A percentile compares a stretch with the other conserved stretches of the same genome.
These are phyloP conservation scores for Psylliodes chrysocephalus DNA, from an alignment of 2,888 invertebrate genomes.

Conservation along the genomic window DNA sequence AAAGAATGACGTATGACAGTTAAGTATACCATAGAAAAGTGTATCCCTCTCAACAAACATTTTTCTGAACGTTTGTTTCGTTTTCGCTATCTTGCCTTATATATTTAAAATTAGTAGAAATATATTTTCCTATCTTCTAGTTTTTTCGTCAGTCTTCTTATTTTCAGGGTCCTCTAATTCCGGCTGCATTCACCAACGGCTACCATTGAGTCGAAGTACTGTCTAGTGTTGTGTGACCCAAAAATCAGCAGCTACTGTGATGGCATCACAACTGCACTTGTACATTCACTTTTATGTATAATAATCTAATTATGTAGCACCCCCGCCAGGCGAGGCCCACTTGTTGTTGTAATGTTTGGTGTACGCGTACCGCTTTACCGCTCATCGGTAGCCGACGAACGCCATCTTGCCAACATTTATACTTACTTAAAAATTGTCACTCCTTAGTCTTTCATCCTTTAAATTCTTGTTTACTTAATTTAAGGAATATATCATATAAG, in stretches of 20 bases:
- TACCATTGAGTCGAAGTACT: constrained; percentile 81
- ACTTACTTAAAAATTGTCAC: background rate
- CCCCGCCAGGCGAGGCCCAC: constrained; percentile 65
- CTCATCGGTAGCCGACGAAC: constrained; percentile 65
- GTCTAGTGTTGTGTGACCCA: constrained; percentile 65
- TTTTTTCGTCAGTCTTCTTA: constrained; percentile 44
- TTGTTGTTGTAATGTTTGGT: constrained; percentile 66
- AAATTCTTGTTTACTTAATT: no score
- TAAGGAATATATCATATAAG: no score
- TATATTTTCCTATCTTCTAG: no score
- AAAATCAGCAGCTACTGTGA: constrained; percentile 64
- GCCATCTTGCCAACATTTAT: background rate
- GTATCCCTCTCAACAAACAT: no score
- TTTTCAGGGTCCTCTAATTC: constrained; percentile 95
- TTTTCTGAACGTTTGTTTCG: no score
- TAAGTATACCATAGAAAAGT: no score
- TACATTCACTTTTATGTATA: constrained; percentile 65
- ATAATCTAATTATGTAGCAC: constrained; percentile 63
- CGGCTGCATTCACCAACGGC: constrained; percentile 98
- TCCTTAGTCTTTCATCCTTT: constrained; percentile 1
- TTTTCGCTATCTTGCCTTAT: no score
- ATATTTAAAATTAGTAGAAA: no score
- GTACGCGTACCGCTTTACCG: constrained; percentile 64
- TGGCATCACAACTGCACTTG: constrained; percentile 65
- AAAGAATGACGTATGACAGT: no score